A percentile compares a stretch with the other conserved stretches of the same genome.
Evolutionary conservation across 2,888 invertebrate genomes (phyloP).

Genomic region (Lissonota sp.): DNA sequence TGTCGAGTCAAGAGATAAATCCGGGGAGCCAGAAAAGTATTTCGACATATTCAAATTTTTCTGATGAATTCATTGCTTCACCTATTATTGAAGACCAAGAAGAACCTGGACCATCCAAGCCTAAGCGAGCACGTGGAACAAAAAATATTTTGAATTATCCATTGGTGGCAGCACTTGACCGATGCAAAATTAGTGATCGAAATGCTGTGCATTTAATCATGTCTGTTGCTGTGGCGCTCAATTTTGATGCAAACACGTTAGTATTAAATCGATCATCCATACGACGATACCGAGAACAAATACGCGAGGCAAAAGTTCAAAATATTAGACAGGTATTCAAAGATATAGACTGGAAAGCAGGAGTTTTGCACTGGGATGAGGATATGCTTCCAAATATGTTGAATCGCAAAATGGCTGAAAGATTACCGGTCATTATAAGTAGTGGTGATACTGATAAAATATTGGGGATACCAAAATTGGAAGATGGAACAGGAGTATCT

Average conservation of each 20-base stretch:
- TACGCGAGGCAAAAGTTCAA: constrained; percentile 28
- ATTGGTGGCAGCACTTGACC: constrained; percentile 42
- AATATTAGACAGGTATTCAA: constrained; percentile 44
- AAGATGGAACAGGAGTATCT: constrained; percentile 14
- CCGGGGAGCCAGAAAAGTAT: constrained; percentile 28
- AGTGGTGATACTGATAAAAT: constrained; percentile 21
- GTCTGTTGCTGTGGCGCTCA: constrained; percentile 13
- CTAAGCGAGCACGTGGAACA: constrained; percentile 34
- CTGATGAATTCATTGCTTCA: constrained; percentile 25
- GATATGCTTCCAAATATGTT: constrained; percentile 24
- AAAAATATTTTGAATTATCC: constrained; percentile 40
- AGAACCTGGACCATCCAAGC: constrained; percentile 23
- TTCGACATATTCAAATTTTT: constrained; percentile 24
- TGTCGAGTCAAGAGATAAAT: constrained; percentile 39
- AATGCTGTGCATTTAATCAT: constrained; percentile 38
- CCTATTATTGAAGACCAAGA: background rate
- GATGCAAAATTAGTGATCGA: constrained; percentile 45
- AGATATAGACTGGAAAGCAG: constrained; percentile 9
- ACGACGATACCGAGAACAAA: constrained; percentile 25
- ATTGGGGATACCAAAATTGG: constrained; percentile 37
- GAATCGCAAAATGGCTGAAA: constrained; percentile 16
- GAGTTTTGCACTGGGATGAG: constrained; percentile 30
- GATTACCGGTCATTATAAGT: constrained; percentile 26
- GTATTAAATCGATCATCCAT: constrained; percentile 52
- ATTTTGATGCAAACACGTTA: constrained; percentile 30